phyloP scores from a whole-genome alignment of 37 sponge, comb jelly and placozoan species.

The Eunapius fragilis region DNA sequence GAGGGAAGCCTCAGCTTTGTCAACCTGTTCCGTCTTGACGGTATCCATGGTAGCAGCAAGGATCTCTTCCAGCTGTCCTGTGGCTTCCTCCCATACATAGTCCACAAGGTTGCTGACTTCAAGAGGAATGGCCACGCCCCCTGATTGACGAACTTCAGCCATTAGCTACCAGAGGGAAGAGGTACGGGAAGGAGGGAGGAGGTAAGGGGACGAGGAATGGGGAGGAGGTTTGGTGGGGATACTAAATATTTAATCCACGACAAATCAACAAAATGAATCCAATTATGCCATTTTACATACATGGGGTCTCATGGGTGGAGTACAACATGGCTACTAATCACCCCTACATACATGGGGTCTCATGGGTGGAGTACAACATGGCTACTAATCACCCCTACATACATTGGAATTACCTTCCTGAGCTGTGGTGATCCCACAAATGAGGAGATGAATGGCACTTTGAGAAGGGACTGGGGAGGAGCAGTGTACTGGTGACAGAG shows the following conservation, averaged over 20 bases:
- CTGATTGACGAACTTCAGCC: slow-evolving; percentile 40
- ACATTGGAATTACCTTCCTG: slow-evolving; percentile 60
- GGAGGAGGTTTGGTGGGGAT: not conserved
- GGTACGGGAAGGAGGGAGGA: not conserved
- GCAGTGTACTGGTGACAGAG: slow-evolving; percentile 61
- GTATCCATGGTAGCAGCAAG: slow-evolving; percentile 70
- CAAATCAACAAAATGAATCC: not conserved
- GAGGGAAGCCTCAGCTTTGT: slow-evolving; percentile 85
- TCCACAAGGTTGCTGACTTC: slow-evolving; percentile 71
- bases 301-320: not conserved
- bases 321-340: too few relatives aligned
- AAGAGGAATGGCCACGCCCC: slow-evolving; percentile 31
- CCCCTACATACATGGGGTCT: not conserved
- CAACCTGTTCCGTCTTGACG: slow-evolving; percentile 79
- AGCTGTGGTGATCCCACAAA: slow-evolving; percentile 86
- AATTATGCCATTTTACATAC: not conserved
- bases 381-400: too few relatives aligned
- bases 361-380: not conserved
- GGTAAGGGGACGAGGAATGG: not conserved
- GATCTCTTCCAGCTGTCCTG: slow-evolving; percentile 74
- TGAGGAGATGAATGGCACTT: slow-evolving; percentile 48
- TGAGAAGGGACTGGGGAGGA: slow-evolving; percentile 62
- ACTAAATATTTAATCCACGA: not conserved
- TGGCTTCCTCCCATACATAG: slow-evolving; percentile 84
- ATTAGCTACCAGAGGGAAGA: slow-evolving; percentile 46